phyloP scores from a whole-genome alignment of 1,140 invertebrate species.

The Doryteuthis pealeii region DNA sequence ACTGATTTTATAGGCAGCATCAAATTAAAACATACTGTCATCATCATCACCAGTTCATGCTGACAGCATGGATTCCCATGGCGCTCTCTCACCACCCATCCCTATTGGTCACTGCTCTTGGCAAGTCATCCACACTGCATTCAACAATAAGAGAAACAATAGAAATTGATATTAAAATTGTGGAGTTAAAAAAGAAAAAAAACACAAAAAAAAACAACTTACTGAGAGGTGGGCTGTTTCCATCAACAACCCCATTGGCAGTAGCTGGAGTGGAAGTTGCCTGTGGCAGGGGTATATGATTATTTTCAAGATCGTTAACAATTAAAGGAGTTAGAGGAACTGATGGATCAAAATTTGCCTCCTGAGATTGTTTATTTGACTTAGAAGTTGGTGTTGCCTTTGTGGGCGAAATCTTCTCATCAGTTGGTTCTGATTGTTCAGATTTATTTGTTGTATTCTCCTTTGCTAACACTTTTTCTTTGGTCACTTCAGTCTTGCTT shows the following conservation, averaged over 20 bases:
- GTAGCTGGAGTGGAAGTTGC: slow-evolving; percentile 10
- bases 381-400: not conserved
- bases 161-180: no score
- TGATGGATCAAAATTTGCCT: slow-evolving; percentile 1
- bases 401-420: not conserved
- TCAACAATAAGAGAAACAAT: no score
- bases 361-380: not conserved
- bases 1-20: no score
- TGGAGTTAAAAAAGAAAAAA: no score
- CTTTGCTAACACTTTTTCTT: not conserved
- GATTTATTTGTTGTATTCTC: not conserved
- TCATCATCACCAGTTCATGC: no score
- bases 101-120: no score
- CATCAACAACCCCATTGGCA: not conserved
- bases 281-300: not conserved
- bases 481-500: not conserved
- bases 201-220: not conserved
- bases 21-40: no score
- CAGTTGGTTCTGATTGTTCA: not conserved
- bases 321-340: slow-evolving; percentile 12
- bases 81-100: no score
- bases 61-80: no score
- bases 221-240: not conserved
- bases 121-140: no score
- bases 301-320: not conserved